Evolutionary conservation across 2,888 invertebrate genomes (phyloP), one percentile per base, ranked within the genome.

Genomic region (Agrenia bidenticulata): DNA sequence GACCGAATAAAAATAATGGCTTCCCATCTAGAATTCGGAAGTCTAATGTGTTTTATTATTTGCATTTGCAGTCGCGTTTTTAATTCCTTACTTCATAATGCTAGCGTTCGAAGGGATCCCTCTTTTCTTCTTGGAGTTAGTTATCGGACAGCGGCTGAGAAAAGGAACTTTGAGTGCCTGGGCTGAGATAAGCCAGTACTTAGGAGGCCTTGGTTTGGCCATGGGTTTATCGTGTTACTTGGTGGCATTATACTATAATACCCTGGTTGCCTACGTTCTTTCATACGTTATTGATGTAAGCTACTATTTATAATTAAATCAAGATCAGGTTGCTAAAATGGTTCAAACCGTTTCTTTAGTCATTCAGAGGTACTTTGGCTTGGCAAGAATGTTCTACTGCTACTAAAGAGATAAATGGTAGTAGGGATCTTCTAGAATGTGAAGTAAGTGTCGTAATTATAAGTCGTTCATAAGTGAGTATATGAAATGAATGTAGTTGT

Each of bases 31-130:
- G 9, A 4, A 21, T 53, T 21, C 2, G 24, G 23, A 9, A 53
- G 23, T 53, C 11, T 53, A 27, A 7, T 17, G 15, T 55, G 9
- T 55, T 27, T 9, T 55, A 27, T 27, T 55, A 24, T 17, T 19
- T 19, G n/a, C 15, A 9, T 51, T 5, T 19, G n/a, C 19, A 60
- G 67, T 69, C 21, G 72, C 54, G 1, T 72, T 69, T 45, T 24
- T 72, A 21, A 63, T 72, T 13, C 72, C 72, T 5, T 72, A 72
- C 61, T 41, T n/a, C 26, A 24, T 66, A 1, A 67, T 69, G 63
- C 37, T 72, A 19, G 39, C 50, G 1, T 21, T 67, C 2, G 41
- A 57, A 2, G 72, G 72, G 5, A 57, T 72, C 9, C 72, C 72
- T 0, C 41, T 67, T 1, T 72, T 72, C 37, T 66, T 67, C 45